These are phyloP conservation scores for Tympanuchus pallidicinctus DNA, from an alignment of 2,113 vertebrate genomes.

Conservation along the genomic window DNA sequence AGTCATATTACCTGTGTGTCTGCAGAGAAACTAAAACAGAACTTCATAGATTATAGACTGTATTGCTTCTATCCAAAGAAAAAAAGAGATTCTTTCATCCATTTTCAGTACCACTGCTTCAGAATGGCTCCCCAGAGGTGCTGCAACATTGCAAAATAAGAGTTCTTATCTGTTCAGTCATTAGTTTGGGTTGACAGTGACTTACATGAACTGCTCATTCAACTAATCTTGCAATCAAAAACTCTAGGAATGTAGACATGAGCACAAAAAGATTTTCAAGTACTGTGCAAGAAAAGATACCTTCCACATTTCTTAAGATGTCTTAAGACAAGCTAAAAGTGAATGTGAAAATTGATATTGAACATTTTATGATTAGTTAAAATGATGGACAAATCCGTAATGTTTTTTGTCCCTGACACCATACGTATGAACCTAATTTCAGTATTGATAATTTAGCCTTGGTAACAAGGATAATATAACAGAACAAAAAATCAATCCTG, in stretches of 20 bases:
- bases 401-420: background rate
- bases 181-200: background rate
- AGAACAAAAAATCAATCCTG: background rate
- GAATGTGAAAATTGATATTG: background rate
- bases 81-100: background rate
- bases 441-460: background rate
- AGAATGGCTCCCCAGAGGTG: background rate
- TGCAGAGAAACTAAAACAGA: background rate
- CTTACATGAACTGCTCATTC: background rate
- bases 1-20: background rate
- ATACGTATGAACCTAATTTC: background rate
- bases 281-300: background rate
- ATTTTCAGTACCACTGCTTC: background rate
- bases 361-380: slow-evolving; percentile 6
- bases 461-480: background rate
- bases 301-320: background rate
- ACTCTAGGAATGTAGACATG: background rate
- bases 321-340: background rate
- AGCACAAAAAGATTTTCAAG: slow-evolving; percentile 19
- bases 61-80: background rate
- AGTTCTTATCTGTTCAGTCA: background rate
- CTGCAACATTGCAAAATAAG: background rate
- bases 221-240: background rate
- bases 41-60: background rate
- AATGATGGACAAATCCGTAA: background rate